phyloP scores from a whole-genome alignment of 2,888 invertebrate genomes.

The Adelphocoris suturalis region DNA sequence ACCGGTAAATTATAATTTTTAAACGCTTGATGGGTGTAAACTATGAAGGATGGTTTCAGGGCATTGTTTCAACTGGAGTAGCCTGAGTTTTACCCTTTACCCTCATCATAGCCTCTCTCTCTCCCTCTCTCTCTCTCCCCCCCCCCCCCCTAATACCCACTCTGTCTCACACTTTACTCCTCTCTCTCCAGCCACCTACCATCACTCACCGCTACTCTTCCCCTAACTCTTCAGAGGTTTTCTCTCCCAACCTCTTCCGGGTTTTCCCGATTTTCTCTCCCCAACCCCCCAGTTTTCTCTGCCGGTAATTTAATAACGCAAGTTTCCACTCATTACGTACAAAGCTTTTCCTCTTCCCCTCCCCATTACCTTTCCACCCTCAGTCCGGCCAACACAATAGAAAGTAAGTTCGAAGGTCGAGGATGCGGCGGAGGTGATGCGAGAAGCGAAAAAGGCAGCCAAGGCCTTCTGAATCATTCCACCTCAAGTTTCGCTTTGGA shows the following conservation, averaged over 20 bases:
- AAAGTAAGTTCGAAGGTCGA: slow-evolving; percentile 35
- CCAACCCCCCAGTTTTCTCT: background rate
- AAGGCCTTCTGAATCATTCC: slow-evolving; percentile 11
- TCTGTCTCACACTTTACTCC: background rate
- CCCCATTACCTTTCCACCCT: background rate
- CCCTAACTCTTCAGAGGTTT: background rate
- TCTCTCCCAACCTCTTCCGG: too few species aligned
- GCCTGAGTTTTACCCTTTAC: background rate
- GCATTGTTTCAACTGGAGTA: background rate
- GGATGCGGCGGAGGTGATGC: background rate
- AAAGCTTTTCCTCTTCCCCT: slow-evolving; percentile 28
- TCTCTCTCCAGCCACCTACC: too few species aligned
- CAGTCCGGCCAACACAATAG: slow-evolving; percentile 1
- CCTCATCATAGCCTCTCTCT: background rate
- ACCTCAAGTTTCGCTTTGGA: background rate
- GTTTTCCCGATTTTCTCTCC: background rate
- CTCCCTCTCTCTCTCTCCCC: background rate
- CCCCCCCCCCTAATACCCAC: background rate
- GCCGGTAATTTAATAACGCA: slow-evolving; percentile 62
- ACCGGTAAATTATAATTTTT: background rate
- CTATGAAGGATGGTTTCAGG: background rate
- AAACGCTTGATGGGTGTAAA: background rate
- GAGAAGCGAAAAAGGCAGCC: too few species aligned
- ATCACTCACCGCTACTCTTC: background rate
- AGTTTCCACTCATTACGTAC: slow-evolving; percentile 59